Evolutionary conservation across 2,888 invertebrate genomes (phyloP), one percentile per base, ranked within the genome.

Genomic region (Polydrusus pterygomalis): DNA sequence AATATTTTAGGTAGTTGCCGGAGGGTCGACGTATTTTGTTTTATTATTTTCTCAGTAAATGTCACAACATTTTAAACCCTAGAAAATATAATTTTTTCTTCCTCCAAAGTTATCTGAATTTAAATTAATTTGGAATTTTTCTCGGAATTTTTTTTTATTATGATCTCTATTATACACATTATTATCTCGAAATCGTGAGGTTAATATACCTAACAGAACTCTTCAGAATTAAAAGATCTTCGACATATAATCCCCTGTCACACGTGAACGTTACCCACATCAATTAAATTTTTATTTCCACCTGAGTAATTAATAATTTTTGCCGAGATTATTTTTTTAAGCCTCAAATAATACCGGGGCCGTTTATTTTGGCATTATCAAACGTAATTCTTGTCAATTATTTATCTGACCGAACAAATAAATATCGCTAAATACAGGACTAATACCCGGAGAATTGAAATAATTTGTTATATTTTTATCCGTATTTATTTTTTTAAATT

Each of bases 161-260:
- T 25, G 25, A 25, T 25, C 11, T 38, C 38, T 3, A 43, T 38
- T 60, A 38, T 18, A 6, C 15, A 15, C 30, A 0, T 15, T 15
- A 34, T 56, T 56, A 56, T 56, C 30, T 56, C 17, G n/a, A 17
- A 38, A 34, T 60, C 58, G 38, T 18, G 18, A 60, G 58, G 58
- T 60, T 15, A 60, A 38, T 38, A 60, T 18, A 60, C 58, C 58
- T 60, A 60, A 60, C 58, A 60, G 58, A 60, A 60, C 58, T 38
- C 17, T 38, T 38, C 34, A n/a, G n/a, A 10, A n/a, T 38, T 60
- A 10, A 17, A 45, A 60, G 49, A 47, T 47, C 60, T 60, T 62
- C 62, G 70, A 70, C 62, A 60, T 62, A 49, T 70, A 70, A 70
- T 70, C 70, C 58, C 58, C 58, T 70, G 43, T 60, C 62, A 62